Base-by-base conservation (phyloP, 2,888 invertebrate genomes). In the Protophormia terraenovae region DNA sequence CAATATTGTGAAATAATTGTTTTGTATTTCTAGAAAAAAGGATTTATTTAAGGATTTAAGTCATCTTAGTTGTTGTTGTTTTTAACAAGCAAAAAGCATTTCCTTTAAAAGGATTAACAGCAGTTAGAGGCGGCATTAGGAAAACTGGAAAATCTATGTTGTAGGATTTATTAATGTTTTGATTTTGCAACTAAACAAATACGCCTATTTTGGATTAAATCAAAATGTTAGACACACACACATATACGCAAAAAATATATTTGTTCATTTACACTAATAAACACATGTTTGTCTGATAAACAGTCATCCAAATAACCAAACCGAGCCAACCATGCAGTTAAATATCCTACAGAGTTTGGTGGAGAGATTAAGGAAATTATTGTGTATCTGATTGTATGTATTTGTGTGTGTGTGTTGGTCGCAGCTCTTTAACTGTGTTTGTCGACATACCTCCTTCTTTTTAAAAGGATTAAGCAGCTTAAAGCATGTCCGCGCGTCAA, bases 381-480 rank as follows among this genome's bases (percentile, higher is more conserved):
- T 38, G 10, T 27, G 27, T 8, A 10, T 38, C 8, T 12, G 12
- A 12, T 35, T 45, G 58, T 19, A 3, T 66, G 7, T 14, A 8
- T 8, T 4, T 5, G 27, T 29, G n/a, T 53, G 47, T 69, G 1
- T 22, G 58, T 27, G 50, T 32, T 22, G 60, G 24, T 24, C 58
- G 10, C 27, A 58, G 69, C 50, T 41, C 55, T 66, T 71, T 77
- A 45, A 84, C 58, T 12, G 27, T 32, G 12, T 85, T 64, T 79
- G 85, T 79, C 82, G 47, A 82, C 82, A 19, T 75, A 85, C 82
- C 82, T 85, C 81, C 73, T 85, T 82, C 79, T 35, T 71, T 35
- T 45, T 45, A 41, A 85, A 85, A 85, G 85, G 85, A 75, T 85
- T 85, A 83, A 85, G 66, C 38, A n/a, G 19, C 47, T 50, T 77